Evolutionary conservation across 2,797 vertebrate genomes (phyloP).

Genomic region (Telmatherina bonti): DNA sequence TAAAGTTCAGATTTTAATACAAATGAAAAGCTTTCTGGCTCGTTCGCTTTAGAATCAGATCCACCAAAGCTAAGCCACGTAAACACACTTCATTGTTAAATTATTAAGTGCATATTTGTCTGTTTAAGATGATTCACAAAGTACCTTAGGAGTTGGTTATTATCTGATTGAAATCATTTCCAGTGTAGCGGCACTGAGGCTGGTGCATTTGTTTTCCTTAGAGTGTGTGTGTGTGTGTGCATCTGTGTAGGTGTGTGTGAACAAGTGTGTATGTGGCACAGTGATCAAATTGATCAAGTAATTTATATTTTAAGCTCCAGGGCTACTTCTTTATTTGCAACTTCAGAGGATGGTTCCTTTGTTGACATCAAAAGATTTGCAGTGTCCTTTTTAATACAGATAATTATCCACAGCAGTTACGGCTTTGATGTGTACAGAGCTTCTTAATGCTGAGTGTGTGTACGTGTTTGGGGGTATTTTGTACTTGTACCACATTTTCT

Average conservation of each 20-base stretch:
- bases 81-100: slow-evolving; percentile 8
- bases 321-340: slow-evolving; percentile 27
- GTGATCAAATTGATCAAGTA: slow-evolving; percentile 30
- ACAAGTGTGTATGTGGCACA: slow-evolving; percentile 7
- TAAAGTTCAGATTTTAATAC: background rate
- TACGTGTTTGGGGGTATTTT: background rate
- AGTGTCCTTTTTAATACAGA: slow-evolving; percentile 59
- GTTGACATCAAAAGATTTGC: slow-evolving; percentile 66
- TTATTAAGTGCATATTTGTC: background rate
- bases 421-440: slow-evolving; percentile 60
- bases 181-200: background rate
- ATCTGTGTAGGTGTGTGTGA: too few relatives aligned
- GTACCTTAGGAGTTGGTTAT: background rate
- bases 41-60: background rate
- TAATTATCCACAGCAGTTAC: slow-evolving; percentile 61
- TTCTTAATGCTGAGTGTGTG: slow-evolving; percentile 23
- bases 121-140: background rate
- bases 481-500: slow-evolving; percentile 3
- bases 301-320: slow-evolving; percentile 39
- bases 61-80: background rate
- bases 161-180: background rate
- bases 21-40: slow-evolving; percentile 5
- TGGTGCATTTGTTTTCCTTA: background rate
- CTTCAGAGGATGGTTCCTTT: slow-evolving; percentile 55
- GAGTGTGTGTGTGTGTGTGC: background rate